Evolutionary conservation across 2,888 invertebrate genomes (phyloP).

Genomic region (Deroplatys truncata): DNA sequence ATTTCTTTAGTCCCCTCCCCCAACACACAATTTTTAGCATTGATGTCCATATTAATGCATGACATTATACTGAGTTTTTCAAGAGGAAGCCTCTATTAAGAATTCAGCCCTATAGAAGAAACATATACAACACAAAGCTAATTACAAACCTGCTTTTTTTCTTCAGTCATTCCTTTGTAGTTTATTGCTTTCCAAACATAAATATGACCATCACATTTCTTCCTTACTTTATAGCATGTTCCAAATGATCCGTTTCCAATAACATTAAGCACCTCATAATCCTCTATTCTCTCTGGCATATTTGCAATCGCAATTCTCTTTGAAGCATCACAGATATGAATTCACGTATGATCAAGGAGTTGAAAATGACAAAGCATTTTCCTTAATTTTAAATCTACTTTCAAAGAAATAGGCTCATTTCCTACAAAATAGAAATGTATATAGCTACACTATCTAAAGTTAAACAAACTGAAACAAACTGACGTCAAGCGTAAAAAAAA

Average conservation of each 20-base stretch:
- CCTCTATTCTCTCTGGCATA: conserved; percentile 39
- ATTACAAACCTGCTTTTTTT: conserved; percentile 47
- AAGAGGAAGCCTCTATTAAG: too few species aligned
- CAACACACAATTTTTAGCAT: too few species aligned
- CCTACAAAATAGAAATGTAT: background rate
- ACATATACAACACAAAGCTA: background rate
- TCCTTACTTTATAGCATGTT: conserved; percentile 56
- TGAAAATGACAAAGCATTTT: background rate
- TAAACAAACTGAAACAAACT: background rate
- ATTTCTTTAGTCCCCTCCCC: too few species aligned
- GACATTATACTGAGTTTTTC: too few species aligned
- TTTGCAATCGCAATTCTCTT: conserved; percentile 27
- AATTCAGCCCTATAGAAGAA: too few species aligned
- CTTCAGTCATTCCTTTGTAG: conserved; percentile 52
- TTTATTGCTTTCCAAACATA: conserved; percentile 61
- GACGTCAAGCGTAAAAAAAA: background rate
- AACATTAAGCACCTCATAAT: conserved; percentile 55
- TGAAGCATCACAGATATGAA: background rate
- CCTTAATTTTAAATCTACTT: background rate
- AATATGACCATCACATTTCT: conserved; percentile 51
- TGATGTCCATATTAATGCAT: too few species aligned
- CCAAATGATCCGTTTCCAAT: conserved; percentile 58
- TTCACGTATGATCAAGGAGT: background rate
- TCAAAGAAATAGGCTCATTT: background rate
- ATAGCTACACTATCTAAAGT: background rate